A percentile compares a stretch with the other conserved stretches of the same genome.
phyloP scores from a whole-genome alignment of 2,888 invertebrate genomes.

The Epinotia bilunana region DNA sequence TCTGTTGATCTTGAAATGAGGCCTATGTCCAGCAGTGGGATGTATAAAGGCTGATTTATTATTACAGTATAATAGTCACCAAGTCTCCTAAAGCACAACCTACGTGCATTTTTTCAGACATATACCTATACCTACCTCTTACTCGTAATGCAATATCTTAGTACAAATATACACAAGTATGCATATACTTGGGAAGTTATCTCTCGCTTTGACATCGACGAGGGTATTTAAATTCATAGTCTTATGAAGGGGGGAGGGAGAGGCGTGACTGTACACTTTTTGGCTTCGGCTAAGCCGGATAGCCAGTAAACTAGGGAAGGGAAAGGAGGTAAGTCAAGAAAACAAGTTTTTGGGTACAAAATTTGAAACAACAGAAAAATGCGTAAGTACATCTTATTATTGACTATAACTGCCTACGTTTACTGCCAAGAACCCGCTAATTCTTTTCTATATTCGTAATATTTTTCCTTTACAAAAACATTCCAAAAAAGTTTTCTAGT shows the following conservation, averaged over 20 bases:
- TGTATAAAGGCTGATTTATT: no score
- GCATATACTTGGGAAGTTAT: constrained; percentile 29
- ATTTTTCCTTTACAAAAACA: no score
- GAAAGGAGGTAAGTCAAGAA: constrained; percentile 53
- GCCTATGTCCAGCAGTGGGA: no score
- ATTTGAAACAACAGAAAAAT: no score
- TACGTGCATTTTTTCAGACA: background rate
- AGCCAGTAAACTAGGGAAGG: constrained; percentile 64
- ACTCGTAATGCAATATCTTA: constrained; percentile 9
- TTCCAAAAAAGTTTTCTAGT: no score
- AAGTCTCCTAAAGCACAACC: background rate
- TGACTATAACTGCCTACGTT: no score
- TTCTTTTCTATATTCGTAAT: no score
- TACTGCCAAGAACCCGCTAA: no score
- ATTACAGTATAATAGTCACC: background rate
- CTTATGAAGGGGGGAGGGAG: constrained; percentile 75
- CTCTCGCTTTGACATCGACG: constrained; percentile 79
- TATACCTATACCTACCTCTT: background rate
- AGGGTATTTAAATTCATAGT: constrained; percentile 85
- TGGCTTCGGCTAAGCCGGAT: constrained; percentile 82
- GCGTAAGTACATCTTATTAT: background rate
- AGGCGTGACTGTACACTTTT: constrained; percentile 84
- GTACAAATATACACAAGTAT: constrained; percentile 14
- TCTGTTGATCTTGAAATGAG: no score
- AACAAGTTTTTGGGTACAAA: constrained; percentile 38